Conservation (phyloP, 1,140 invertebrate species). For the Drosophila equinoxialis region DNA sequence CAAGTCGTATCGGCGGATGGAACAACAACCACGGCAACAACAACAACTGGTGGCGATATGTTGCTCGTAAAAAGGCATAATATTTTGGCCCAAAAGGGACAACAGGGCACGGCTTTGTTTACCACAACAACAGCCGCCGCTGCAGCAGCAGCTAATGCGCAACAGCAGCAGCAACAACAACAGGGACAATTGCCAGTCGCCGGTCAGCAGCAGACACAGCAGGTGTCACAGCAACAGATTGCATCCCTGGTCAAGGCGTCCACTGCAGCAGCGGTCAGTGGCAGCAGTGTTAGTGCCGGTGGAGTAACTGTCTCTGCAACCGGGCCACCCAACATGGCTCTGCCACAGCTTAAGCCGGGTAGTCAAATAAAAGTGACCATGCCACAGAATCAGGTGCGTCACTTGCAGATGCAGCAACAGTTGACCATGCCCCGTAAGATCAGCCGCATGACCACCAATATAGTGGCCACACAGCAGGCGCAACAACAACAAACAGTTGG, state of each 20-base stretch:
- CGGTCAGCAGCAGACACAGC: slow-evolving; percentile 55
- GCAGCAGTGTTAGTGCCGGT: slow-evolving; percentile 64
- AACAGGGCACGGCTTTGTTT: slow-evolving; percentile 82
- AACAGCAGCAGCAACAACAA: slow-evolving; percentile 45
- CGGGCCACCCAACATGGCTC: slow-evolving; percentile 82
- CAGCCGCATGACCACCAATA: slow-evolving; percentile 84
- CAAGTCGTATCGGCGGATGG: slow-evolving; percentile 87
- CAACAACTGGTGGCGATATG: slow-evolving; percentile 84
- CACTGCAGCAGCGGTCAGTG: slow-evolving; percentile 74
- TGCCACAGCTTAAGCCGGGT: slow-evolving; percentile 78
- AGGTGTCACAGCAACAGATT: slow-evolving; percentile 77
- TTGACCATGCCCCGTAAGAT: slow-evolving; percentile 86
- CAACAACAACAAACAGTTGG: slow-evolving; percentile 76
- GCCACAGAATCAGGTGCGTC: slow-evolving; percentile 86
- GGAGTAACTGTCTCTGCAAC: slow-evolving; percentile 81
- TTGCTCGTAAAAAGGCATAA: slow-evolving; percentile 88
- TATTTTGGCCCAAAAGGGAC: slow-evolving; percentile 84
- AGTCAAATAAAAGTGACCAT: slow-evolving; percentile 84
- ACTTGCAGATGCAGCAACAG: slow-evolving; percentile 88
- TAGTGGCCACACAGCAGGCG: slow-evolving; percentile 53
- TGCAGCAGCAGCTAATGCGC: slow-evolving; percentile 26
- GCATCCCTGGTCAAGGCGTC: slow-evolving; percentile 83
- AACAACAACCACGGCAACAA: slow-evolving; percentile 29
- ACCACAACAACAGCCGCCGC: slow-evolving; percentile 57
- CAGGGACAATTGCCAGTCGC: slow-evolving; percentile 59